Base-by-base conservation (phyloP, 1,140 invertebrate species). In the Drosophila willistoni region DNA sequence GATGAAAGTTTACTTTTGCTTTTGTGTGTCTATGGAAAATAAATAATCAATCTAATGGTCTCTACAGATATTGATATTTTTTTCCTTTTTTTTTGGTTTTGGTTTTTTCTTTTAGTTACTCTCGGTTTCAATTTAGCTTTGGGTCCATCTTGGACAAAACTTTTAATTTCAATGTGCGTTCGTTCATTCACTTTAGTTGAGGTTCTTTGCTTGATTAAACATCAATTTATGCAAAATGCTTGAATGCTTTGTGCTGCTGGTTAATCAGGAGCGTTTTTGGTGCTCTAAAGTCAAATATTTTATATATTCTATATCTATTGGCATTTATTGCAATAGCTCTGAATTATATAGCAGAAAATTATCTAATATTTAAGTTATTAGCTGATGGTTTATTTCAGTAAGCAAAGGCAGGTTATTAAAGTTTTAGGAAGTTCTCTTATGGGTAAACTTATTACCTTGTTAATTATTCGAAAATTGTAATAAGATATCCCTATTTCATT, bases 131-230 rank as follows among this genome's bases (percentile, higher is more conserved):
- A 57, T 77, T 72, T 51, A 2, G 10, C 36, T 39, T 12, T 13
- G 36, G 14, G 44, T 64, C 71, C 42, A 70, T 64, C 55, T 70
- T 64, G 33, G 6, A 19, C 13, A 73, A 41, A 77, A 87, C 83
- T 87, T 64, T 89, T 89, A 68, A 72, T 87, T 87, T 87, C 83
- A 68, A 75, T 75, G 64, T 68, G 79, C 83, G 83, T 87, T 89
- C 83, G 83, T 87, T 89, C 84, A 83, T 87, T 87, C 80, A 89
- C 79, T 71, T 70, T 68, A 54, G 55, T 67, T 71, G 44, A 22
- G 17, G 44, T 51, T 51, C 44, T 51, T 51, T 51, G 44, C 44
- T 80, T 71, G 71, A 83, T 82, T 79, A 76, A 85, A 72, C 63
- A 79, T 66, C 44, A 51, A 51, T 76, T 78, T 82, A 77, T 87